Conservation (phyloP, 2,797 vertebrate genomes). For the Falco rusticolus region DNA sequence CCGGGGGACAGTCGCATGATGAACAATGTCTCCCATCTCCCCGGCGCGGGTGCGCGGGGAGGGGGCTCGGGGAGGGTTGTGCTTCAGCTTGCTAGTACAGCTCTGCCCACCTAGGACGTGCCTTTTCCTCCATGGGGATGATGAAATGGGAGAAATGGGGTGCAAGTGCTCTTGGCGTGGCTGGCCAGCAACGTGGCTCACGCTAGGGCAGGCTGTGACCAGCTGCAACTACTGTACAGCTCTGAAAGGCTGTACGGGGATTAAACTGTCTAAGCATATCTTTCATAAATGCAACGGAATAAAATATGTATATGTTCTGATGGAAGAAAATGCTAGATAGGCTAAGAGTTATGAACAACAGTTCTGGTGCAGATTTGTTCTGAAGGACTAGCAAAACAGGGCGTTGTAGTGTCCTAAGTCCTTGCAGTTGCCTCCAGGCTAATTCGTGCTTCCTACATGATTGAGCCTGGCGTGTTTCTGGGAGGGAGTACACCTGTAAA, state of each 20-base stretch:
- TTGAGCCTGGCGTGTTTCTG: rapidly evolving
- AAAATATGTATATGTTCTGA: not conserved
- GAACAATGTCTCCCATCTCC: constrained; percentile 43
- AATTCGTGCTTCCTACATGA: not conserved
- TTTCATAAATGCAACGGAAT: not conserved
- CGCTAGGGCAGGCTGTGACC: not conserved
- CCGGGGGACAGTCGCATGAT: constrained; percentile 49
- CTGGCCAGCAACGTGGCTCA: not conserved
- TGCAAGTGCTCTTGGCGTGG: not conserved
- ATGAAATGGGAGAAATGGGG: not conserved
- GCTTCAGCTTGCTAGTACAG: not conserved
- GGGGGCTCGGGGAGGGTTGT: not conserved
- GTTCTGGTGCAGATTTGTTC: not conserved
- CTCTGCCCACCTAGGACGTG: not conserved
- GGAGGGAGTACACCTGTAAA: not conserved
- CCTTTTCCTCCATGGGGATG: not conserved
- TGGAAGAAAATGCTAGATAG: not conserved
- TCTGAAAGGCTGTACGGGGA: not conserved
- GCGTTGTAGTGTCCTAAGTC: not conserved
- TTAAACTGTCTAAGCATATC: not conserved
- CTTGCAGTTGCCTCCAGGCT: not conserved
- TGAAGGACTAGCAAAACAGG: not conserved
- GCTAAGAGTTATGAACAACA: not conserved
- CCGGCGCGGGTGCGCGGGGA: not conserved
- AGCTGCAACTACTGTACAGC: not conserved